A percentile compares a stretch with the other conserved stretches of the same genome.
phyloP scores from a whole-genome alignment of 1,140 invertebrate genomes.

The Pogonognathellus flavescens region DNA sequence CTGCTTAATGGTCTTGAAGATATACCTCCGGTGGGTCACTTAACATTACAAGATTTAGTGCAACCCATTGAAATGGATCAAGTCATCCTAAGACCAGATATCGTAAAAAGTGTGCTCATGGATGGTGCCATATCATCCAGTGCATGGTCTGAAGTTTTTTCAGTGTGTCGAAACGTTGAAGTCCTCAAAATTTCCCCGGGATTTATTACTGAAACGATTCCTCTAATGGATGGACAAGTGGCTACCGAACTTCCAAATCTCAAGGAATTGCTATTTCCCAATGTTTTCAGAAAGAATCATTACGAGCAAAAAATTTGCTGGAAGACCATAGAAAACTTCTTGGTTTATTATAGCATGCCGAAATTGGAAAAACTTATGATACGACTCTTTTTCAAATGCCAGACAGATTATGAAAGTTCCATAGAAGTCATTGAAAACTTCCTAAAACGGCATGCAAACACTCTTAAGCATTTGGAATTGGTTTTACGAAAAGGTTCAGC shows the following conservation, averaged over 20 bases:
- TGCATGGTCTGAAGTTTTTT: background rate
- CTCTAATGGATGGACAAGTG: background rate
- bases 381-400: conserved; percentile 23
- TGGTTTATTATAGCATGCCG: conserved; percentile 12
- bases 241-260: background rate
- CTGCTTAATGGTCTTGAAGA: background rate
- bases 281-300: background rate
- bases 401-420: conserved; percentile 20
- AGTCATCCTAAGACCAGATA: background rate
- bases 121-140: conserved; percentile 12
- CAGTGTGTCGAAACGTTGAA: background rate
- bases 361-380: conserved; percentile 19
- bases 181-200: background rate
- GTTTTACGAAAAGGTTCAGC: background rate
- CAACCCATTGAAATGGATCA: background rate
- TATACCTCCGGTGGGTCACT: background rate
- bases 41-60: conserved; percentile 2
- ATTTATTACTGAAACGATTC: conserved; percentile 7
- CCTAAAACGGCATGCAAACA: background rate
- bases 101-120: background rate
- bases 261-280: conserved; percentile 6
- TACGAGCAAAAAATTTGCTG: conserved; percentile 6
- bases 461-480: conserved; percentile 2
- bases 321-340: conserved; percentile 33
- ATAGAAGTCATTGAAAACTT: conserved; percentile 9